Conservation (phyloP, 2,113 vertebrate species). For the Mionectes macconnelli region DNA sequence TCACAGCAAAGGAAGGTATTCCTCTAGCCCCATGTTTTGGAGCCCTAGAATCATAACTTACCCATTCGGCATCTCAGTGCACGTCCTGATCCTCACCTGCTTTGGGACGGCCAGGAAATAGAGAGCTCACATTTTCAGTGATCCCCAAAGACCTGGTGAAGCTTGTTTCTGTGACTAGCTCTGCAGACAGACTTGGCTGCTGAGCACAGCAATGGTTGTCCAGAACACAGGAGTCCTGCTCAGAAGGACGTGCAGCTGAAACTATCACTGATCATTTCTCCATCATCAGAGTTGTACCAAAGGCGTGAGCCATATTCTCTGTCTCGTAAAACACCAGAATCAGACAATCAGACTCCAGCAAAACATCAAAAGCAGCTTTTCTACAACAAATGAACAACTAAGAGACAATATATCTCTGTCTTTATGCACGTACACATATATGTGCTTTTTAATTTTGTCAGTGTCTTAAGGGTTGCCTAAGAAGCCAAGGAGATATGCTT, state of each 20-base stretch:
- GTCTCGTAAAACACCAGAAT: background rate
- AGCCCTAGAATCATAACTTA: background rate
- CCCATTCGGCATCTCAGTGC: background rate
- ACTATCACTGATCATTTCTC: background rate
- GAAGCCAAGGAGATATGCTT: background rate
- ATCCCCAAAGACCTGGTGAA: background rate
- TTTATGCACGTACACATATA: background rate
- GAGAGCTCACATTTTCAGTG: background rate
- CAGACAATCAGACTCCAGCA: background rate
- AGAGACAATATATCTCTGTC: background rate
- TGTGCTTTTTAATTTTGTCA: background rate
- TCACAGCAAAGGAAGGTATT: background rate
- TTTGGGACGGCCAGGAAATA: background rate
- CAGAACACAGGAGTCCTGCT: background rate
- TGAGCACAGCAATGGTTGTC: background rate
- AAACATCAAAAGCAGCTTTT: background rate
- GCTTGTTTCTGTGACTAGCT: background rate
- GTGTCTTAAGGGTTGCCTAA: background rate
- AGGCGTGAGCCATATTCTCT: background rate
- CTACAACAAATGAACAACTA: background rate
- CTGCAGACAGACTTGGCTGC: background rate
- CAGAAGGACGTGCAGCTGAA: background rate
- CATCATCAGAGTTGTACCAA: background rate
- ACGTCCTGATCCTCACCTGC: background rate
- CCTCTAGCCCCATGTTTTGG: background rate